phyloP scores from a whole-genome alignment of 2,797 vertebrate species.

The Channa striata region DNA sequence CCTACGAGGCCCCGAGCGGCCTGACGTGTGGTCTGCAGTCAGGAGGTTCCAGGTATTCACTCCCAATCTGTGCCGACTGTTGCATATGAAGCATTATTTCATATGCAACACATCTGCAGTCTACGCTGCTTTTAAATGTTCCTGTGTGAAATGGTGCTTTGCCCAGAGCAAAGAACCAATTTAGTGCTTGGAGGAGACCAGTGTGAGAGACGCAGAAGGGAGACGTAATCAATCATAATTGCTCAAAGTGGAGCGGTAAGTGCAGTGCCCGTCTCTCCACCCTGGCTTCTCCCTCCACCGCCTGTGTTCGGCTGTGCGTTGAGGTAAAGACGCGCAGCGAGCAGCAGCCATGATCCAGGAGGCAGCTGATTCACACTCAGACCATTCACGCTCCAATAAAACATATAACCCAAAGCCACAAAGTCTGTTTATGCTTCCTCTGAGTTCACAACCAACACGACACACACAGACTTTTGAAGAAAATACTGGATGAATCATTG shows the following conservation, averaged over 20 bases:
- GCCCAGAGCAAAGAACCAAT: conserved; percentile 50
- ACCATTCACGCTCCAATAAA: conserved; percentile 25
- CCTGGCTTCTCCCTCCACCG: conserved; percentile 17
- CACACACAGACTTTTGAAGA: background rate
- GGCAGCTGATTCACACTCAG: conserved; percentile 16
- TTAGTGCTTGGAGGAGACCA: conserved; percentile 20
- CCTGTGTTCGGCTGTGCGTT: conserved; percentile 37
- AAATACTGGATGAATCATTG: too few species aligned
- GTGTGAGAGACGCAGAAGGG: conserved; percentile 40
- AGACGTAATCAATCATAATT: conserved; percentile 73
- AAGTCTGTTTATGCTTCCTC: too few species aligned
- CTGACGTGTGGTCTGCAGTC: conserved; percentile 24
- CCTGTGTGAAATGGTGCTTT: conserved; percentile 41
- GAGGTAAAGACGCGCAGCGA: conserved; percentile 9
- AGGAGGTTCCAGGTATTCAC: conserved; percentile 26
- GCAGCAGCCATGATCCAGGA: background rate
- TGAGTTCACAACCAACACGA: background rate
- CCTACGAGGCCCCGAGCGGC: conserved; percentile 5
- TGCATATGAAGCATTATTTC: conserved; percentile 44
- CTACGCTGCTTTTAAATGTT: conserved; percentile 44
- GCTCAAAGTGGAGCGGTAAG: conserved; percentile 42
- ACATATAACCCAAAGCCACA: background rate
- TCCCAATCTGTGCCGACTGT: conserved; percentile 34
- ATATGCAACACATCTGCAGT: conserved; percentile 48
- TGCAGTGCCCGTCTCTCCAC: background rate